Percentiles rank a stretch among this genome's conserved stretches.
Evolutionary conservation across 2,797 vertebrate species (phyloP).

Genomic region (Mormyrops attenuatus): DNA sequence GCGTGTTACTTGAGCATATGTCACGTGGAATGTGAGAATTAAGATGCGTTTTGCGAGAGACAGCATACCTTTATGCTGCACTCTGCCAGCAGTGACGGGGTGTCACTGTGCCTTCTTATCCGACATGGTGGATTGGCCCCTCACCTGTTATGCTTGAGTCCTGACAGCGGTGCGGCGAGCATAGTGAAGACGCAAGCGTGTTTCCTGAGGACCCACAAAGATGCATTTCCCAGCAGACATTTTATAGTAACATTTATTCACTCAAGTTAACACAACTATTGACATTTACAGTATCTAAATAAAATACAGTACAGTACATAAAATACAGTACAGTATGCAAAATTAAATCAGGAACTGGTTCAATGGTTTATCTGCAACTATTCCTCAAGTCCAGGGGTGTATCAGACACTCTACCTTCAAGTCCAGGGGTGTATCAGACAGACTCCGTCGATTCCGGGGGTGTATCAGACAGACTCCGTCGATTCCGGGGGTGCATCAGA

Average conservation of each 20-base stretch:
- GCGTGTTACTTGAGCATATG: slow-evolving; percentile 3
- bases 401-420: not conserved
- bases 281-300: not conserved
- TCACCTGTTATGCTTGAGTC: not conserved
- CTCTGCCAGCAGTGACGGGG: not conserved
- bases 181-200: not conserved
- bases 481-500: not conserved
- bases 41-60: not conserved
- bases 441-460: not conserved
- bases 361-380: not conserved
- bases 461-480: not conserved
- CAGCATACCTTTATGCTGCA: not conserved
- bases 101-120: not conserved
- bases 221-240: not conserved
- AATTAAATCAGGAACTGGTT: not conserved
- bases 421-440: not conserved
- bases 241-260: not conserved
- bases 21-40: not conserved
- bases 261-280: not conserved
- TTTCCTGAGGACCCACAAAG: not conserved
- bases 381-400: not conserved
- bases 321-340: too few relatives aligned
- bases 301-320: too few relatives aligned
- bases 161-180: not conserved
- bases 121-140: not conserved